These are phyloP conservation scores for Accipiter virgatus DNA, from an alignment of 2,113 vertebrate species.

Conservation along the genomic window DNA sequence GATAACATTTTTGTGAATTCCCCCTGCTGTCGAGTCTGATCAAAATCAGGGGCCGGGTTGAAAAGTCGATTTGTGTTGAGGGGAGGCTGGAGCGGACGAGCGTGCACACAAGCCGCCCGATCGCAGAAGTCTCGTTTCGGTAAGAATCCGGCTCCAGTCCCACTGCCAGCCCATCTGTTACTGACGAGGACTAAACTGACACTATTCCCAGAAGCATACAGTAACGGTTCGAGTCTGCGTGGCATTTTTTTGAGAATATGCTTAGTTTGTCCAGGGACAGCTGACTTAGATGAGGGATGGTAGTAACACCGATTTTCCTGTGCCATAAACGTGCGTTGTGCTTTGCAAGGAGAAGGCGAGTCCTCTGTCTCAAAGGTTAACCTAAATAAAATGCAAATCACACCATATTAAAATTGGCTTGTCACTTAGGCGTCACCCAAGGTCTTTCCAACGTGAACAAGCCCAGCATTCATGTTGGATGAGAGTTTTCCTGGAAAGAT, in stretches of 20 bases:
- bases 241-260: neutral
- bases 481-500: neutral
- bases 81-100: neutral
- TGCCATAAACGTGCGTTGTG: neutral
- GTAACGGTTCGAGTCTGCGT: neutral
- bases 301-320: neutral
- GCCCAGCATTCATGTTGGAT: neutral
- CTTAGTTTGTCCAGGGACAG: neutral
- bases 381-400: neutral
- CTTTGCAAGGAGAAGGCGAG: neutral
- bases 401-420: neutral
- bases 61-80: neutral
- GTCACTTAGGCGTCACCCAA: neutral
- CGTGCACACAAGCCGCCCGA: neutral
- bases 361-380: neutral
- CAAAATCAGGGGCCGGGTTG: neutral
- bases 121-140: neutral
- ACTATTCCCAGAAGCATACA: neutral
- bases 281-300: neutral
- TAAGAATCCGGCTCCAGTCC: fast-evolving
- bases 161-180: neutral
- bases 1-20: neutral
- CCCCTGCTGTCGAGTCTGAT: neutral
- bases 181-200: neutral
- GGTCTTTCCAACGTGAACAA: neutral